Conservation (phyloP, 2,888 invertebrate species). For the Chrysodeixis includens region DNA sequence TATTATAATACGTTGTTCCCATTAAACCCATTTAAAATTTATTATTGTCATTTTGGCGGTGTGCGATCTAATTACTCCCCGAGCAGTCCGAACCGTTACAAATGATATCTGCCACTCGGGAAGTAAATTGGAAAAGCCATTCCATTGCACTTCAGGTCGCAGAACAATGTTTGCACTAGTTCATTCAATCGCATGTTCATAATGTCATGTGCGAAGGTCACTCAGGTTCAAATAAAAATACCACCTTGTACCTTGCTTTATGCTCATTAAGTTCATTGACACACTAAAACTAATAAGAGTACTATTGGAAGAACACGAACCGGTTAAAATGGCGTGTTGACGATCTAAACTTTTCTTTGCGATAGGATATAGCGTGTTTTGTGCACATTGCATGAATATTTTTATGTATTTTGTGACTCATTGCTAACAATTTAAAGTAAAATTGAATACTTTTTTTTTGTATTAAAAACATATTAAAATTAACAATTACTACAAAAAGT, state of each 20-base stretch:
- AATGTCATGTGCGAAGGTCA: conserved; percentile 25
- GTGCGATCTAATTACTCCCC: no score
- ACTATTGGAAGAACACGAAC: conserved; percentile 21
- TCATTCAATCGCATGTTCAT: background rate
- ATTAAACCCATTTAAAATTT: no score
- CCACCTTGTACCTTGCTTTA: conserved; percentile 54
- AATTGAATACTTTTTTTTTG: no score
- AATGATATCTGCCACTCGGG: no score
- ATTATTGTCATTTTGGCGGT: no score
- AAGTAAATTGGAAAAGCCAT: no score
- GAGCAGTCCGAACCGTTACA: no score
- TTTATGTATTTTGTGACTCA: background rate
- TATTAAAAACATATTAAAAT: no score
- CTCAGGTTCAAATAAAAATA: conserved; percentile 27
- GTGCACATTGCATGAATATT: background rate
- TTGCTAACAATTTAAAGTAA: background rate
- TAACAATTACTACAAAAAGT: no score
- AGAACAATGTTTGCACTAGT: background rate
- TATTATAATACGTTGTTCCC: no score
- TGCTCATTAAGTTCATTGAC: conserved; percentile 61
- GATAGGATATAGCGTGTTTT: conserved; percentile 15
- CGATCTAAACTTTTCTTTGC: conserved; percentile 22
- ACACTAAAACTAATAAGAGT: conserved; percentile 39
- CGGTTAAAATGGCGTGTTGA: conserved; percentile 41
- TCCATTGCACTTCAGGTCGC: no score